Percentiles rank a stretch among this genome's conserved stretches.
phyloP scores from a whole-genome alignment of 2,888 invertebrate species.

The Sycophila texana region DNA sequence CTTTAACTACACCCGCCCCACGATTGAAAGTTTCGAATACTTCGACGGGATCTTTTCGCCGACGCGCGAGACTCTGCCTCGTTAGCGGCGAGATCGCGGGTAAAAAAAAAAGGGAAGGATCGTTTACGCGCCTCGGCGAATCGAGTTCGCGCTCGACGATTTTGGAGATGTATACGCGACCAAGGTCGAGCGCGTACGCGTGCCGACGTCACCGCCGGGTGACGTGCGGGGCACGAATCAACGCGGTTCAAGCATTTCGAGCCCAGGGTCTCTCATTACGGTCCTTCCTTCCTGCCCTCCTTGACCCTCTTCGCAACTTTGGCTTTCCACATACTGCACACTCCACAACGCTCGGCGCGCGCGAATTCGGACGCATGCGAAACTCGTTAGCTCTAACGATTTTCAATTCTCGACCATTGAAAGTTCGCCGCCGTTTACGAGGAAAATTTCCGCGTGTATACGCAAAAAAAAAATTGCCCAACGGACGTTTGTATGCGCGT shows the following conservation, averaged over 20 bases:
- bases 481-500: not conserved
- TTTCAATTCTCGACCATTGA: constrained; percentile 46
- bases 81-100: not conserved
- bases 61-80: not conserved
- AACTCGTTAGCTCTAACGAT: constrained; percentile 53
- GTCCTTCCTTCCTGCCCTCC: constrained; percentile 52
- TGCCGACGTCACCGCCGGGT: too few relatives aligned
- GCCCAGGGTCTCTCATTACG: constrained; percentile 49
- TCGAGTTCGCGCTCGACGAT: not conserved
- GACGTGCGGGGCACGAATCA: constrained; percentile 16
- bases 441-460: not conserved
- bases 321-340: constrained; percentile 17
- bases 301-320: constrained; percentile 53
- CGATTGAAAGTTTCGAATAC: constrained; percentile 34
- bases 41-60: constrained; percentile 21
- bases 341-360: constrained; percentile 25
- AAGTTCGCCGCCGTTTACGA: constrained; percentile 15
- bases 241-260: constrained; percentile 30
- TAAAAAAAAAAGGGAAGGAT: not conserved
- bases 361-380: constrained; percentile 31
- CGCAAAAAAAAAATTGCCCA: not conserved
- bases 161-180: constrained; percentile 14
- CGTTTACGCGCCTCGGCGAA: too few relatives aligned
- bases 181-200: not conserved
- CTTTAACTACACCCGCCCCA: constrained; percentile 9